Base-by-base conservation (phyloP, 1,140 invertebrate genomes). In the Hetaerina americana region DNA sequence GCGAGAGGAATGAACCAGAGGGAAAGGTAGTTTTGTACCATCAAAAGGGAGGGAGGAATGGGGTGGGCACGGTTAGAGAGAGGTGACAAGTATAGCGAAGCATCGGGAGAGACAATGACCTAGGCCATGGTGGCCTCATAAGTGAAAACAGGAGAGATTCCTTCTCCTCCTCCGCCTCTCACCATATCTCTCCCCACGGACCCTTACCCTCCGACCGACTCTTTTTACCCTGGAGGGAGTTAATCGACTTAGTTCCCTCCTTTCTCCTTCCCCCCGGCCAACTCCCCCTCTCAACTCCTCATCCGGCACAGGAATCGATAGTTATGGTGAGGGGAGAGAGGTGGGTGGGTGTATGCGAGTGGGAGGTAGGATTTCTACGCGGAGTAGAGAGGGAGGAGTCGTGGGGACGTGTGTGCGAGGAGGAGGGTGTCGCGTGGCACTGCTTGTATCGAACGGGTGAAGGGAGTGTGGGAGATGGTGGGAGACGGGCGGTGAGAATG, bases 341-440 rank as follows among this genome's bases (percentile, higher is more conserved):
- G 40, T 18, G 15, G 15, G 15, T 57, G 22, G 40, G 2, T 57
- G 31, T 6, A 40, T 8, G 40, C 15, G 40, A 57, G 40, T 12
- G 40, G 28, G 66, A 66, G n/a, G n/a, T n/a, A n/a, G n/a, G n/a
- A n/a, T n/a, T n/a, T n/a, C n/a, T n/a, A n/a, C n/a, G n/a, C n/a
- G n/a, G n/a, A 29, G 69, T 6, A 18, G 18, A 6, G 18, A 40
- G 31, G 31, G 18, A 18, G 18, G 31, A 18, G 40, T 18, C 15
- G 40, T 18, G 15, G 15, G 15, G 15, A 57, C 15, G 2, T 57
- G 31, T 6, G 18, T 8, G 40, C 15, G 40, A 57, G 40, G 40
- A 66, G 66, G 29, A 68, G 66, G 49, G 29, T 49, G 71, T 69
- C 29, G 70, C 27, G 70, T 25, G 66, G 72, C 68, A 73, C 28